These are phyloP conservation scores for Hypsibius dujardini DNA, from an alignment of 1,140 invertebrate species.

Conservation along the genomic window DNA sequence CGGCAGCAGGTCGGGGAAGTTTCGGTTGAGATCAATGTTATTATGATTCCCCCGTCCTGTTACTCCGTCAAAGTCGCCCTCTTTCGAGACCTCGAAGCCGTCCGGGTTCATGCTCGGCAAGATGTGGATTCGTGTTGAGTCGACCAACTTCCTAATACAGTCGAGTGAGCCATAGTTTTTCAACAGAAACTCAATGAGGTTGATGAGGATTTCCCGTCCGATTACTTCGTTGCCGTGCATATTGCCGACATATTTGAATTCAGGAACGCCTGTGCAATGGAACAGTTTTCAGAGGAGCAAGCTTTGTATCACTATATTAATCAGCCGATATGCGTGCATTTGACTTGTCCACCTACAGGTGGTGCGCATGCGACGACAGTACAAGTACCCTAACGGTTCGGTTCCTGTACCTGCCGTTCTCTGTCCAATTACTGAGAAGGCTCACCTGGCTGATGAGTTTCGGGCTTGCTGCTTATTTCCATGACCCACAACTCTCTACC, in stretches of 20 bases:
- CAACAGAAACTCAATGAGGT: slow-evolving; percentile 67
- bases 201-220: slow-evolving; percentile 64
- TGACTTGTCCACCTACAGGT: too few relatives aligned
- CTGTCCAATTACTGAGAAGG: not conserved
- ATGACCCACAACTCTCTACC: slow-evolving; percentile 55
- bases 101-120: slow-evolving; percentile 96
- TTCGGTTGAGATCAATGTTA: slow-evolving; percentile 73
- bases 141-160: slow-evolving; percentile 53
- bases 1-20: slow-evolving; percentile 81
- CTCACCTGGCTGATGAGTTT: slow-evolving; percentile 20
- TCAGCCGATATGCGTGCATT: too few relatives aligned
- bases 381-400: too few relatives aligned
- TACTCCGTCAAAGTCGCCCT: slow-evolving; percentile 45
- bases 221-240: slow-evolving; percentile 94
- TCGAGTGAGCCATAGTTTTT: slow-evolving; percentile 57
- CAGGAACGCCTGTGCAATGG: slow-evolving; percentile 47
- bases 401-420: not conserved
- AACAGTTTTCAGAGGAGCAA: not conserved
- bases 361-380: not conserved
- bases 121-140: slow-evolving; percentile 62
- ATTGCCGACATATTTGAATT: slow-evolving; percentile 82
- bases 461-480: slow-evolving; percentile 51
- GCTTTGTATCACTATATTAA: too few relatives aligned
- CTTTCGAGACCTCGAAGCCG: slow-evolving; percentile 60
- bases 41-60: slow-evolving; percentile 62